These are phyloP conservation scores for Eilema sororculum DNA, from an alignment of 2,888 invertebrate species.

Conservation along the genomic window DNA sequence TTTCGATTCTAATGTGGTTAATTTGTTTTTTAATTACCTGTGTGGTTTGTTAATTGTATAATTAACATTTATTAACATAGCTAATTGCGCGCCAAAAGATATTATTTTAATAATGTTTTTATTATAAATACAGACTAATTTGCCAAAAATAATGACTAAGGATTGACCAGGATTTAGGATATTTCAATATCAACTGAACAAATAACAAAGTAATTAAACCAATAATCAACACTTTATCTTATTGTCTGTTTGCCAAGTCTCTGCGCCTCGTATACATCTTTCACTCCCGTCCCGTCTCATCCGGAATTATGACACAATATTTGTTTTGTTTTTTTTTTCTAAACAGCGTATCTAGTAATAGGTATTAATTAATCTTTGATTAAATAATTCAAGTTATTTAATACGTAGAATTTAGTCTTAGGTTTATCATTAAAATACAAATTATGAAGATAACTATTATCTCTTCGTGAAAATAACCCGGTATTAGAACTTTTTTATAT, in stretches of 20 bases:
- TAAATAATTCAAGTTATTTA: neutral
- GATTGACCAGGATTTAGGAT: neutral
- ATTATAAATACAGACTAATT: neutral
- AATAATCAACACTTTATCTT: too few species aligned
- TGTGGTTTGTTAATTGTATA: neutral
- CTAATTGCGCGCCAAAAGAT: neutral
- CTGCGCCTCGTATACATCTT: neutral
- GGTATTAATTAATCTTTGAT: too few species aligned
- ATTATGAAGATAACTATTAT: neutral
- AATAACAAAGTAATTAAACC: neutral
- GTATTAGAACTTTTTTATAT: neutral
- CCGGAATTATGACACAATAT: neutral
- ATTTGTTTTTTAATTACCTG: neutral
- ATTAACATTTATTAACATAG: conserved; percentile 3
- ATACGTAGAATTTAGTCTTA: neutral
- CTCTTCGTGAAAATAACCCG: too few species aligned
- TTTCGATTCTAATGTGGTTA: neutral
- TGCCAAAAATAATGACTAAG: neutral
- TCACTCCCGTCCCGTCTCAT: neutral
- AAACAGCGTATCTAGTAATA: neutral
- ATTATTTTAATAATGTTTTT: conserved; percentile 3
- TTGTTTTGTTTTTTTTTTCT: neutral
- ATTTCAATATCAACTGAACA: neutral
- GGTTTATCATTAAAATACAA: conserved; percentile 2
- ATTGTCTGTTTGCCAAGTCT: neutral